Evolutionary conservation across 2,888 invertebrate species (phyloP), one percentile per base, ranked within the genome.

Genomic region (Brachyopa scutellaris): DNA sequence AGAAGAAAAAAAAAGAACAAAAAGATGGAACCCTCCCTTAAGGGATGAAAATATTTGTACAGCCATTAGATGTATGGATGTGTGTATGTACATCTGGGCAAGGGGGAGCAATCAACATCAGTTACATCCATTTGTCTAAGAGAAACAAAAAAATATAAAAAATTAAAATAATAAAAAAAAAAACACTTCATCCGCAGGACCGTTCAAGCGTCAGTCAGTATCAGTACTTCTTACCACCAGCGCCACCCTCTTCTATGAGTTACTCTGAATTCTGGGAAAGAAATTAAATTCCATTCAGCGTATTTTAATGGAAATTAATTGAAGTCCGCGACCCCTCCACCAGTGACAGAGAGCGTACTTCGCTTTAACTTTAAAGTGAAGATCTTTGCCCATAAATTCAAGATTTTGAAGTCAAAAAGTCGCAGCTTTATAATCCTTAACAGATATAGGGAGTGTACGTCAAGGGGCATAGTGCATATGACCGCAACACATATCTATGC

Each of bases 261-360:
- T n/a, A n/a, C n/a, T n/a, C n/a, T n/a, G n/a, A n/a, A n/a, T 26
- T 26, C 26, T 5, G 6, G 26, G 82, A 85, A 85, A 82, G 85
- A 86, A 87, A 87, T 87, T 86, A 86, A 87, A 87, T 86, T 87
- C 86, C 84, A 85, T 87, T 87, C 85, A 87, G 86, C 86, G 85
- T 84, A 79, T 87, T 87, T 86, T 86, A 87, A 87, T 87, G 87
- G 85, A 87, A 87, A 86, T 87, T 87, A 87, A 87, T 86, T 87
- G 86, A 86, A 86, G 86, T 85, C 85, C 84, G 3, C 26, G 3
- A 64, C 55, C 69, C 66, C 31, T 17, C 45, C 72, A 23, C 33
- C 70, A 26, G n/a, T n/a, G n/a, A n/a, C n/a, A n/a, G n/a, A 57
- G 70, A 70, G 77, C 57, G 78, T 78, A 59, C 51, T 59, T 13